Conservation (phyloP, 2,888 invertebrate genomes). For the Lymantria dispar region DNA sequence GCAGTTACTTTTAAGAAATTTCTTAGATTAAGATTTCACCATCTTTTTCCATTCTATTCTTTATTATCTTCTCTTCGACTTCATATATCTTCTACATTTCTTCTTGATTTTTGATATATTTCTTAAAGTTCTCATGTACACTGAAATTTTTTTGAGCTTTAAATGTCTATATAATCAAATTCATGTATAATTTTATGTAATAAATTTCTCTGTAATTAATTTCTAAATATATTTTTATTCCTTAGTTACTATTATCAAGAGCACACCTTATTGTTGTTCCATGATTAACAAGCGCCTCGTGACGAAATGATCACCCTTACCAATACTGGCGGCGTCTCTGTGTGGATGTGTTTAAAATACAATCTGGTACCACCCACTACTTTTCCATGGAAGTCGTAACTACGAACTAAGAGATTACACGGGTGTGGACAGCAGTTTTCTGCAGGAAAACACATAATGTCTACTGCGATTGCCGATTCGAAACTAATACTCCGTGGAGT, state of each 20-base stretch:
- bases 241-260: not conserved
- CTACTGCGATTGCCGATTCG: no score
- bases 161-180: slow-evolving; percentile 16
- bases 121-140: not conserved
- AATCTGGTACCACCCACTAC: no score
- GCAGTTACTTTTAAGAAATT: not conserved
- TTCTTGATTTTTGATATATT: not conserved
- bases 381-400: no score
- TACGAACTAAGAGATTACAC: no score
- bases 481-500: no score
- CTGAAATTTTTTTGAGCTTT: slow-evolving; percentile 14
- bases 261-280: not conserved
- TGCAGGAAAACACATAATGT: no score
- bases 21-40: not conserved
- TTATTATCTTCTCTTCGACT: not conserved
- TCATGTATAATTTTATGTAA: slow-evolving; percentile 12
- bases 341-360: no score
- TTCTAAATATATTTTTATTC: not conserved
- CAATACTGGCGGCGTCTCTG: no score
- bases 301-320: no score
- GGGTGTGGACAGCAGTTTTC: no score
- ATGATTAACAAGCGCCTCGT: no score
- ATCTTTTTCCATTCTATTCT: not conserved
- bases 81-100: not conserved
- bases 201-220: slow-evolving; percentile 12